Conservation (phyloP, 2,888 invertebrate species). For the Opisthograptis luteolata region DNA sequence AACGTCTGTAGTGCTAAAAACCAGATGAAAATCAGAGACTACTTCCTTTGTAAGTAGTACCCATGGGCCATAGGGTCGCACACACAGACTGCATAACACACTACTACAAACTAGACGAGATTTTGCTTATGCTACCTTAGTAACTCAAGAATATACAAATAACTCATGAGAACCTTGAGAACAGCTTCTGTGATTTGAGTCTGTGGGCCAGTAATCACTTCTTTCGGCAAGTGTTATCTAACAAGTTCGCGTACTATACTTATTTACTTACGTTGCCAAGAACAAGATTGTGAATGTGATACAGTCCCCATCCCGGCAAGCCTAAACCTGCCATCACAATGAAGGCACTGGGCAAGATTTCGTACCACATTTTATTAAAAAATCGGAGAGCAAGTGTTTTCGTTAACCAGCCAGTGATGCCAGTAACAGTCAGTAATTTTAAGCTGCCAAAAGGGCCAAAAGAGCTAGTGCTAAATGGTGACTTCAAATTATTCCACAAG, state of each 20-base stretch:
- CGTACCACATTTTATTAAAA: conserved; percentile 87
- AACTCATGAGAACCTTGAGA: conserved; percentile 15
- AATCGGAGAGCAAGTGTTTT: conserved; percentile 41
- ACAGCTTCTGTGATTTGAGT: conserved; percentile 16
- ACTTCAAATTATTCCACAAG: conserved; percentile 30
- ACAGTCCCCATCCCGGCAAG: conserved; percentile 85
- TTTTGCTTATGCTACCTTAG: too few species aligned
- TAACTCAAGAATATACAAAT: conserved; percentile 1
- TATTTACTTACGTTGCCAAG: conserved; percentile 88
- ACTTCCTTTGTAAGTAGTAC: too few species aligned
- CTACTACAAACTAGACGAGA: too few species aligned
- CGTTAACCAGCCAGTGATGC: conserved; percentile 35
- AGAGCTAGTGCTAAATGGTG: conserved; percentile 2
- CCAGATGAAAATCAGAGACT: conserved; percentile 11
- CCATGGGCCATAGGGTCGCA: too few species aligned
- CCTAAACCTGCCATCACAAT: conserved; percentile 85
- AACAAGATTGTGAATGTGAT: conserved; percentile 85
- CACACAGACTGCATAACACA: too few species aligned
- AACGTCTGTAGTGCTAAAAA: conserved; percentile 84
- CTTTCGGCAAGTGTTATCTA: conserved; percentile 67
- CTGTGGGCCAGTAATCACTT: conserved; percentile 13
- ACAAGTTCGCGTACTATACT: conserved; percentile 65
- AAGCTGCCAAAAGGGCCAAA: conserved; percentile 44
- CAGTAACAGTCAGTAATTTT: conserved; percentile 24
- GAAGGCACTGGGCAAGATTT: conserved; percentile 86